Evolutionary conservation across 1,140 invertebrate genomes (phyloP), one percentile per base, ranked within the genome.

Genomic region (Drosophila sturtevanti): DNA sequence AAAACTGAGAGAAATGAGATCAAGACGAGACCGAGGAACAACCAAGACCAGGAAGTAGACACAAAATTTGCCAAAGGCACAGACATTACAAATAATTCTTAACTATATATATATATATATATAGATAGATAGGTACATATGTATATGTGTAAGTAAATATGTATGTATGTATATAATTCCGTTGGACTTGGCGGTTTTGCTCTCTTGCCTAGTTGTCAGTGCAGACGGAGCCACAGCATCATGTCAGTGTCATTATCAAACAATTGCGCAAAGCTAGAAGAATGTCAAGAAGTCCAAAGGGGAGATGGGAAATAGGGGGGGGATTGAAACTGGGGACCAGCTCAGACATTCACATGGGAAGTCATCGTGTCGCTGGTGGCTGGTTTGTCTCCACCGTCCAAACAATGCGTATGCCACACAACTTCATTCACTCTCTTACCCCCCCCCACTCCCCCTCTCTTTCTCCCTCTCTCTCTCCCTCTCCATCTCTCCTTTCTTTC

Each of bases 231-330:
- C 52, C 14, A 27, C 52, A 64, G 70, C 78, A 81, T 87, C 71
- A 87, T 81, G 82, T 86, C 79, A 87, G 82, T 81, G 82, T 81
- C 82, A 86, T 86, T 86, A 86, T 86, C 82, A 86, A 86, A 87
- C 82, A 81, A 86, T 81, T 86, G 75, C 35, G 61, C 75, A 54
- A 48, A 59, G 66, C 60, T 38, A 70, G 27, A 77, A 76, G 56
- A 61, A 41, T 14, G 22, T 27, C 14, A 55, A 31, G 7, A 38
- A 72, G 54, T 41, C 18, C 54, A 63, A 27, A 24, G 52, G 48
- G 48, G 48, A 12, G 1, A 6, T 44, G 14, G n/a, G 44, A 34
- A 11, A 11, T 6, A 41, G 37, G 37, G n/a, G 6, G 3, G 16
- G 48, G 24, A 16, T n/a, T n/a, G n/a, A n/a, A n/a, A 55, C 7